Evolutionary conservation across 2,888 invertebrate genomes (phyloP).

Genomic region (Drosophila histrio): DNA sequence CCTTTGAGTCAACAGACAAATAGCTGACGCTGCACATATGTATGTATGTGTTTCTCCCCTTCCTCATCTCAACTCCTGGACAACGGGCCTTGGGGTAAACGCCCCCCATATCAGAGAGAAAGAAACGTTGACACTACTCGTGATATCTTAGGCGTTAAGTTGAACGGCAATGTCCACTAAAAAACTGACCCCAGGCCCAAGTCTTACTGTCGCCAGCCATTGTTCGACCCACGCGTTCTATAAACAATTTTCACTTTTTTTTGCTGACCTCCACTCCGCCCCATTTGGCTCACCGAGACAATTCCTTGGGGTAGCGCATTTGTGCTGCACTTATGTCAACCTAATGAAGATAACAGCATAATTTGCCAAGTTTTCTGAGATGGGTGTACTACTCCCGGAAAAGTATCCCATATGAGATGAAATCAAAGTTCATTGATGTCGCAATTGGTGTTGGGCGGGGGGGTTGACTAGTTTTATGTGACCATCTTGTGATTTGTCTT

Average conservation of each 20-base stretch:
- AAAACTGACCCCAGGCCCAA: conserved; percentile 16
- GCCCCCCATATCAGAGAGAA: conserved; percentile 51
- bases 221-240: conserved; percentile 55
- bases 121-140: conserved; percentile 55
- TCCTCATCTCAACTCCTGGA: not conserved
- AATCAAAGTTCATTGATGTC: conserved; percentile 74
- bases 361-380: conserved; percentile 61
- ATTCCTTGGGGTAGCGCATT: conserved; percentile 77
- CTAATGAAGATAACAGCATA: conserved; percentile 81
- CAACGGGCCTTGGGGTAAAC: conserved; percentile 50
- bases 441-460: conserved; percentile 21
- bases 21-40: conserved; percentile 74
- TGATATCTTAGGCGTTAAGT: conserved; percentile 75
- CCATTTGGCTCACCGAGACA: conserved; percentile 10
- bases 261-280: conserved; percentile 24
- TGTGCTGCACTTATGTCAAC: conserved; percentile 77
- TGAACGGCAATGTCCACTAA: conserved; percentile 26
- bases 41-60: conserved; percentile 43
- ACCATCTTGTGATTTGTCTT: conserved; percentile 63
- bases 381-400: conserved; percentile 1
- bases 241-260: conserved; percentile 76
- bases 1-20: conserved; percentile 67
- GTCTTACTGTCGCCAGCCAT: conserved; percentile 13
- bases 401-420: conserved; percentile 12
- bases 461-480: conserved; percentile 51